Evolutionary conservation across 1,140 invertebrate species (phyloP), one percentile per base, ranked within the genome.

Genomic region (Drosophila persimilis): DNA sequence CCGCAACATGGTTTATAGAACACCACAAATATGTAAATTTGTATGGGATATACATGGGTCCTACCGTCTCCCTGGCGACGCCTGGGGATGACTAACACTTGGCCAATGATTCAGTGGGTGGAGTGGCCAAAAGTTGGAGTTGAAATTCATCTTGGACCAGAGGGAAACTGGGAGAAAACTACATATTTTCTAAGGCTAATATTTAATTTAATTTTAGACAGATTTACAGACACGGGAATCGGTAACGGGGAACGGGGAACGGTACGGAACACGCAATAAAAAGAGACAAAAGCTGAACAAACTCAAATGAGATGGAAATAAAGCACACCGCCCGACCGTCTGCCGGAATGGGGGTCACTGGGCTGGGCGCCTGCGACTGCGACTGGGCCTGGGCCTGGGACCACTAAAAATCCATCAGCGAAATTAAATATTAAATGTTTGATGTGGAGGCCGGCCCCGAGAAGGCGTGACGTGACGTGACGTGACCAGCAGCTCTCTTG

Each of bases 351-450:
- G 59, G 57, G 71, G 76, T 81, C 76, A 81, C 52, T 73, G 63
- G 66, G 77, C 75, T 61, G 73, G 31, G 31, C 8, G 31, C 9
- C 8, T 4, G 3, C 9, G 9, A 39, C 35, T 35, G 31, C 31
- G 9, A 35, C 31, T 35, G 31, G 3, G 31, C 22, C 46, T 52
- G 48, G 53, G 46, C 56, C 3, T 24, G 24, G 24, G 24, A 24
- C 24, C 56, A 65, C 51, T 69, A 46, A 55, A 66, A 67, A 46
- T 55, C 79, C 75, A 79, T 84, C 80, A 79, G 61, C 58, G 35
- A 73, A 80, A 83, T 79, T 76, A 84, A 76, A 85, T 85, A 75
- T 80, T 72, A 66, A 75, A 67, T 55, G 57, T 59, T 80, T 64
- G 41, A 53, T 62, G 59, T 64, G 47, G 47, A 55, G 60, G 24